Evolutionary conservation across 2,888 invertebrate species (phyloP).

Genomic region (Deladenus siricidicola): DNA sequence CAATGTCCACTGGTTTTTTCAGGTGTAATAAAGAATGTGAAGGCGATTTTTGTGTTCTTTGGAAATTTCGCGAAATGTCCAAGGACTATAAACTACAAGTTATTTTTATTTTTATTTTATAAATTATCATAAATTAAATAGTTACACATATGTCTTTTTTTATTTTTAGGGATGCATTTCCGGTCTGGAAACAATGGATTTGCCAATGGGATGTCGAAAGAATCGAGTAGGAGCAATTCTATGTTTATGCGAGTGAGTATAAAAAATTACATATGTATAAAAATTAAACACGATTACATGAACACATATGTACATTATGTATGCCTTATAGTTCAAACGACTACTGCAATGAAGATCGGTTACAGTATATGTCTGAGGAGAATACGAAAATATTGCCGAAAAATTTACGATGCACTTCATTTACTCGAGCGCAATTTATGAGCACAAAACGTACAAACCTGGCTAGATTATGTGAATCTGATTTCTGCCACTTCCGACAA

Average conservation of each 20-base stretch:
- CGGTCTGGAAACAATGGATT: conserved; percentile 32
- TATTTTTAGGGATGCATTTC: conserved; percentile 32
- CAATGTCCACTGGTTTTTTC: not conserved
- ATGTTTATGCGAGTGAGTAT: conserved; percentile 40
- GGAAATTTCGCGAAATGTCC: conserved; percentile 28
- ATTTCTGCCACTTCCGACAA: conserved; percentile 40
- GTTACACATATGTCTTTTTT: not conserved
- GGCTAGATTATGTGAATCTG: conserved; percentile 29
- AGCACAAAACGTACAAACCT: conserved; percentile 5
- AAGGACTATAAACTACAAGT: conserved; percentile 24
- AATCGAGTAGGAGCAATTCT: conserved; percentile 37
- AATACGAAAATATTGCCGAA: not conserved
- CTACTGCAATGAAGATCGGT: conserved; percentile 12
- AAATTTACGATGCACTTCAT: conserved; percentile 19
- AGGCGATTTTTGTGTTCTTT: conserved; percentile 25
- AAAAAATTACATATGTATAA: too few relatives aligned
- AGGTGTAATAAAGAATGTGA: conserved; percentile 20
- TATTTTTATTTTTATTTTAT: not conserved
- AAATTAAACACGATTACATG: too few relatives aligned
- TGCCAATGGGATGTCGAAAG: conserved; percentile 36
- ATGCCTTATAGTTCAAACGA: conserved; percentile 18
- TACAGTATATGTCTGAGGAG: not conserved
- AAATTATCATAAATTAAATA: not conserved
- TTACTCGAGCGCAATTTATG: conserved; percentile 25
- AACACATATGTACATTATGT: not conserved